These are phyloP conservation scores for Porites lutea DNA, from an alignment of 64 coral and sea anemone species.

Conservation along the genomic window DNA sequence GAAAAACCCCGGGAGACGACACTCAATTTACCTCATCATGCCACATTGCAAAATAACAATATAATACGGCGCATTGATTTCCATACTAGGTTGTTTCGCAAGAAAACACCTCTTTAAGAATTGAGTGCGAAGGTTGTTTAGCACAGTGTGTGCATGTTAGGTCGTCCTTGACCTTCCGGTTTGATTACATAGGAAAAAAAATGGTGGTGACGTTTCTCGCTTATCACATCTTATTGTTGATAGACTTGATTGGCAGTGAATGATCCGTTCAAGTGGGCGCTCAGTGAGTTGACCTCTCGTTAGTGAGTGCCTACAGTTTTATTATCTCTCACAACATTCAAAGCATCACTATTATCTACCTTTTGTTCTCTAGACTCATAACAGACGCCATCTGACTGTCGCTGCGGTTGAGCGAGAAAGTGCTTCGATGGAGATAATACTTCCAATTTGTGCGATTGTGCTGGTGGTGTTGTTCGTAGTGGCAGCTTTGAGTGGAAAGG, in stretches of 20 bases:
- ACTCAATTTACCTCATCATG: no score
- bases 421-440: background rate
- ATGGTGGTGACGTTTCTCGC: background rate
- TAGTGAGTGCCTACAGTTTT: background rate
- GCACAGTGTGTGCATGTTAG: background rate
- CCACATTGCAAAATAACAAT: conserved; percentile 3
- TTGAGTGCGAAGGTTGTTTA: background rate
- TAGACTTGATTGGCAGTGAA: background rate
- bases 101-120: background rate
- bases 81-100: background rate
- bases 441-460: conserved; percentile 7
- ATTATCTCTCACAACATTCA: background rate
- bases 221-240: background rate
- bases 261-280: conserved; percentile 4
- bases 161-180: background rate
- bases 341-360: background rate
- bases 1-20: conserved; percentile 6
- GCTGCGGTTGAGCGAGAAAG: no score
- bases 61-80: background rate
- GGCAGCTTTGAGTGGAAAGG: background rate
- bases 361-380: background rate
- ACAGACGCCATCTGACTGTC: background rate
- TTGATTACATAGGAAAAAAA: background rate
- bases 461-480: background rate
- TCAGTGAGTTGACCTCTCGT: background rate